Percentiles rank a stretch among this genome's conserved stretches.
Evolutionary conservation across 1,140 invertebrate genomes (phyloP).

Genomic region (Phymorhynchus buccinoides): DNA sequence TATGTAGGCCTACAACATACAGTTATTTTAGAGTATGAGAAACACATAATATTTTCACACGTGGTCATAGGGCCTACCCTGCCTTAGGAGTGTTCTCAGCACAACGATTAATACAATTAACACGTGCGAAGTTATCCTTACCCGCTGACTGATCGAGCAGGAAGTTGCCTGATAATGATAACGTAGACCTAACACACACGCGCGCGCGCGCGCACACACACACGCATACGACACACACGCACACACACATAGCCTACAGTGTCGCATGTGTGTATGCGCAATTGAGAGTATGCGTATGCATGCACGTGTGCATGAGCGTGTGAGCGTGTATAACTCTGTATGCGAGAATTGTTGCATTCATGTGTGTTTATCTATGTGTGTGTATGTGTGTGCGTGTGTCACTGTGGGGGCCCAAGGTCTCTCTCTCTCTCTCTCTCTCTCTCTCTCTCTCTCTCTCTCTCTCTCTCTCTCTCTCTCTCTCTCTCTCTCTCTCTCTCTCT

Average conservation of each 20-base stretch:
- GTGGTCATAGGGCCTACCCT: too few relatives aligned
- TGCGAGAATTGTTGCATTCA: not conserved
- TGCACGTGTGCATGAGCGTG: not conserved
- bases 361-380: not conserved
- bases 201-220: too few relatives aligned
- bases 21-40: too few relatives aligned
- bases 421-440: not conserved
- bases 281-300: conserved; percentile 2
- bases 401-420: too few relatives aligned
- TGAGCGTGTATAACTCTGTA: not conserved
- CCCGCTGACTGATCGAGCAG: too few relatives aligned
- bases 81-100: too few relatives aligned
- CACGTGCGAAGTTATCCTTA: too few relatives aligned
- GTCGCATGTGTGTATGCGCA: conserved; percentile 18
- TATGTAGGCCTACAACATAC: too few relatives aligned
- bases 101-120: too few relatives aligned
- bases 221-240: not conserved
- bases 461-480: not conserved
- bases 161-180: too few relatives aligned
- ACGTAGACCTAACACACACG: too few relatives aligned
- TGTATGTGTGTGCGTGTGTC: not conserved
- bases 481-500: not conserved
- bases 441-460: not conserved
- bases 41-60: too few relatives aligned
- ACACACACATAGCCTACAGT: not conserved